Base-by-base conservation (phyloP, 2,113 vertebrate species). In the Microcebus murinus region DNA sequence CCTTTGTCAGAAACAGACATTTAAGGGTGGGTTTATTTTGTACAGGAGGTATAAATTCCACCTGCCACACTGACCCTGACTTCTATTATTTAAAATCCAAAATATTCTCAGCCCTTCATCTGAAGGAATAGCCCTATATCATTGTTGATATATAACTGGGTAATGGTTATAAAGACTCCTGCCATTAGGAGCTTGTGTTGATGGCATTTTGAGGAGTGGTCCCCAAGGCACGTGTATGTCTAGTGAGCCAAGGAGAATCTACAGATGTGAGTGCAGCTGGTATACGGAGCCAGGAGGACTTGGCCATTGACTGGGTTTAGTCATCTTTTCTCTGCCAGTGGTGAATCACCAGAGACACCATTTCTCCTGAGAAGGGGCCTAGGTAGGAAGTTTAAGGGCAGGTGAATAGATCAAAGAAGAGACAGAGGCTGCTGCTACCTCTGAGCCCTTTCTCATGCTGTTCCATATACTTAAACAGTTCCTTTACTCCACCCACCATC, bases 41-140 rank as follows among this genome's bases (percentile, higher is more conserved):
- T 81, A 50, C 13, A 4, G 25, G 17, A 27, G 12, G 21, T 6
- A 0, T 77, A 90, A 89, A 95, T 93, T 86, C 34, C 34, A 45
- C 36, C 20, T n/a, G 36, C 45, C 52, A 70, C 65, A 86, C 42
- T 39, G 27, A 82, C 52, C 81, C 65, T 76, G 70, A 68, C 34
- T 81, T 88, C n/a, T 84, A 8, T 93, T 71, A 89, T 63, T 91
- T 93, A 88, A 88, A 92, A 65, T 27, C 21, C 67, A 77, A 71
- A 74, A 92, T 82, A 76, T 65, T 79, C 55, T 87, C 86, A 90
- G 73, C 34, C 57, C 36, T 3, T 96, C 20, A n/a, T 57, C 71
- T 21, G 34, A 79, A 68, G 17, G 5, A 96, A 76, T 34, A 61
- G 4, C 10, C 11, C 4, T 57, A 2, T 45, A 10, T 71, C 50